Evolutionary conservation across 2,113 vertebrate species (phyloP).

Genomic region (Hippocampus guttulatus): DNA sequence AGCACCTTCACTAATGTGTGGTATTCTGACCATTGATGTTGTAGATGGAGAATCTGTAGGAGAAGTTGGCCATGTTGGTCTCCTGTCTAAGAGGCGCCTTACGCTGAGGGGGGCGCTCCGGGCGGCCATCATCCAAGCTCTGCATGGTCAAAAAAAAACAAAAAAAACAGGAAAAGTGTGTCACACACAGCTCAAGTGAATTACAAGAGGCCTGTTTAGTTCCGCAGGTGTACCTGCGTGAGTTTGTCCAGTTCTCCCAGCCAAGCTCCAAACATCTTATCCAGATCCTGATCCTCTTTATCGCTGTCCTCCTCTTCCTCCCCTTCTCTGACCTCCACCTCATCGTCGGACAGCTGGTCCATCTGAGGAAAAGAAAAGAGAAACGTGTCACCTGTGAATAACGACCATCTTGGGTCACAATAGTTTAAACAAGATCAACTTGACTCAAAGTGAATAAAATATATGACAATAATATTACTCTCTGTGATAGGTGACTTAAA

Average conservation of each 20-base stretch:
- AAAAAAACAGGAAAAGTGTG: no score
- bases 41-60: constrained; percentile 97
- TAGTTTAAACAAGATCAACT: background rate
- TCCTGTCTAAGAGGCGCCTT: constrained; percentile 91
- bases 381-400: background rate
- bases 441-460: background rate
- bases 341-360: constrained; percentile 92
- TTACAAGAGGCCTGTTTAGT: background rate
- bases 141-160: constrained; percentile 28
- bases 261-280: constrained; percentile 99
- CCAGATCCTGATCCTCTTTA: constrained; percentile 96
- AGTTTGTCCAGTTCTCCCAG: constrained; percentile 94
- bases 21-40: constrained; percentile 88
- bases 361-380: constrained; percentile 68
- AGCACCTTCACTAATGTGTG: background rate
- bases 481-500: background rate
- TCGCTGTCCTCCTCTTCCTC: constrained; percentile 88
- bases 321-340: constrained; percentile 86
- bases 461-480: background rate
- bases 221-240: constrained; percentile 80
- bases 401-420: background rate
- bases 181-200: background rate
- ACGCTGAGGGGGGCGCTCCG: constrained; percentile 71
- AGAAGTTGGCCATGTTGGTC: constrained; percentile 96
- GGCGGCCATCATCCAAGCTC: constrained; percentile 90